A percentile compares a stretch with the other conserved stretches of the same genome.
phyloP scores from a whole-genome alignment of 2,888 invertebrate species.

The Dryomyza anilis region DNA sequence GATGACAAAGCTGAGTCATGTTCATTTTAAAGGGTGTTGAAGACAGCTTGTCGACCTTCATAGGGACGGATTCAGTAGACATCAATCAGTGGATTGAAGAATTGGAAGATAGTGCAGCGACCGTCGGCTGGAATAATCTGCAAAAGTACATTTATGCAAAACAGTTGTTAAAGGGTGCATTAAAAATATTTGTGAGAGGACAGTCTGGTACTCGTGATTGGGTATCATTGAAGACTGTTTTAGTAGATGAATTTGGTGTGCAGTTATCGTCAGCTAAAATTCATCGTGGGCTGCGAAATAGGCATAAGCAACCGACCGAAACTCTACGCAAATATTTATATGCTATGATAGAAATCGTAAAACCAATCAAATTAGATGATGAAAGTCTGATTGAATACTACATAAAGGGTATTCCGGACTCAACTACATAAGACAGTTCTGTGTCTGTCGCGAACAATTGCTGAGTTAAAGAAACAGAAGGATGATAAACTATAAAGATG shows the following conservation, averaged over 20 bases:
- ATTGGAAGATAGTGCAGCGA: constrained; percentile 28
- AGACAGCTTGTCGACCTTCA: constrained; percentile 6
- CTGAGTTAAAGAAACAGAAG: constrained; percentile 17
- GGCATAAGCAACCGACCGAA: constrained; percentile 21
- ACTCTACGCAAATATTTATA: constrained; percentile 30
- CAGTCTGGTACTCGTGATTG: constrained; percentile 20
- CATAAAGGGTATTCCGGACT: constrained; percentile 28
- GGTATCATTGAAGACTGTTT: constrained; percentile 18
- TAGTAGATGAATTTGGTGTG: constrained; percentile 23
- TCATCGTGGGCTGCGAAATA: constrained; percentile 24
- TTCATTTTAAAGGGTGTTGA: constrained; percentile 24
- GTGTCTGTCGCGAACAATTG: constrained; percentile 22
- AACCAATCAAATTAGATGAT: constrained; percentile 24
- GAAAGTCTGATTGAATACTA: constrained; percentile 31
- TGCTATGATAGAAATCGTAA: constrained; percentile 23
- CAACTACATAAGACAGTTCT: constrained; percentile 21
- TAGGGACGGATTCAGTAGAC: constrained; percentile 7
- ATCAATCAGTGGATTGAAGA: constrained; percentile 23
- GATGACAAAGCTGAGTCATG: neutral
- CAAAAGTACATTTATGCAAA: constrained; percentile 29
- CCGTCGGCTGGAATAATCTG: constrained; percentile 29
- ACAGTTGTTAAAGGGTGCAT: constrained; percentile 28
- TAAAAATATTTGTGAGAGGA: constrained; percentile 29
- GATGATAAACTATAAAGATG: neutral
- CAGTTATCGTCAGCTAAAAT: constrained; percentile 25